Conservation (phyloP, 1,140 invertebrate species). For the Aphelenchoides besseyi region DNA sequence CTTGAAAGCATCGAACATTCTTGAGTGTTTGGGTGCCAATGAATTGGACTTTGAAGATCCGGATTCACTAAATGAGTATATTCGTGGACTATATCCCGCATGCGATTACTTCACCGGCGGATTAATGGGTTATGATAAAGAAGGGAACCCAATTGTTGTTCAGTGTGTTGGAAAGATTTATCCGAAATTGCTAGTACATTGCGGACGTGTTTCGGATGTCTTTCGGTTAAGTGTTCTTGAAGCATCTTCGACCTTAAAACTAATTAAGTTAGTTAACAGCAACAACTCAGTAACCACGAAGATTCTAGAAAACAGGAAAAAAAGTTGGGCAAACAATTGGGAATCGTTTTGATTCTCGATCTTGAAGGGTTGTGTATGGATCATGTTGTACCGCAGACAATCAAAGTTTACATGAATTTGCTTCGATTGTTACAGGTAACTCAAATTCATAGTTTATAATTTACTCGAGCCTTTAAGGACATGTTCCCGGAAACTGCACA, state of each 20-base stretch:
- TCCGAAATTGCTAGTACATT: slow-evolving; percentile 13
- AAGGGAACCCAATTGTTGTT: slow-evolving; percentile 10
- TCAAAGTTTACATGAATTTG: slow-evolving; percentile 26
- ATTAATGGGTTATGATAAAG: slow-evolving; percentile 17
- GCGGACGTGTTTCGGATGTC: neutral
- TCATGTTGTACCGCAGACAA: neutral
- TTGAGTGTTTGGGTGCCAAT: slow-evolving; percentile 34
- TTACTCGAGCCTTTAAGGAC: neutral
- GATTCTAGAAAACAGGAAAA: slow-evolving; percentile 20
- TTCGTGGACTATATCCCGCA: slow-evolving; percentile 12
- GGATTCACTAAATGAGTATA: slow-evolving; percentile 25
- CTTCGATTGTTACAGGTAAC: slow-evolving; percentile 12
- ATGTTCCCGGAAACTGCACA: slow-evolving; percentile 16
- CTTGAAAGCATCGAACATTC: slow-evolving; percentile 28
- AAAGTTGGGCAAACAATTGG: neutral
- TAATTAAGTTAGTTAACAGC: too few species aligned
- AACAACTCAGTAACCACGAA: too few species aligned
- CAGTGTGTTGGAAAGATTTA: neutral
- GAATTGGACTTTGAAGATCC: slow-evolving; percentile 35
- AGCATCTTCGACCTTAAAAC: slow-evolving; percentile 15
- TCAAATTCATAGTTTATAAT: neutral
- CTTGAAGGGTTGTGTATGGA: slow-evolving; percentile 20
- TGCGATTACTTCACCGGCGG: slow-evolving; percentile 18
- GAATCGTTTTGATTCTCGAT: slow-evolving; percentile 14
- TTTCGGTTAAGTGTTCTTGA: slow-evolving; percentile 13